Conservation (phyloP, 2,113 vertebrate genomes). For the Myocastor coypus region DNA sequence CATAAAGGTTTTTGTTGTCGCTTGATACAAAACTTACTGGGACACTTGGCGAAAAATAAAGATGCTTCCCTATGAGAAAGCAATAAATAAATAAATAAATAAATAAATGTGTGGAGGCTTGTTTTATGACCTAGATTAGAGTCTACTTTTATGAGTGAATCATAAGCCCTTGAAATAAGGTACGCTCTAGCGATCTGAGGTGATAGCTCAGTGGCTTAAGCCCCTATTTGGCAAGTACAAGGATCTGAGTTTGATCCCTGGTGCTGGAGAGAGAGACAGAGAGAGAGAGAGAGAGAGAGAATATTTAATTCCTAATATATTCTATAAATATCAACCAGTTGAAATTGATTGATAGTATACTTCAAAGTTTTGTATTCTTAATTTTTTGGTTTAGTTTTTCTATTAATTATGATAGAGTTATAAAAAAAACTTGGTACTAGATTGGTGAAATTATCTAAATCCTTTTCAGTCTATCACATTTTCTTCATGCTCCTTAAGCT, state of each 20-base stretch:
- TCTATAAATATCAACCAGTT: not conserved
- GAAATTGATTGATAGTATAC: not conserved
- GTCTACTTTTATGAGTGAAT: not conserved
- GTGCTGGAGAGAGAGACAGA: too few species aligned
- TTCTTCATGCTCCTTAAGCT: conserved; percentile 41
- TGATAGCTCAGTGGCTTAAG: too few species aligned
- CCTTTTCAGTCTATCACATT: conserved; percentile 44
- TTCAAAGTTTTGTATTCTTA: conserved; percentile 25
- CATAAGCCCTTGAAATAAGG: not conserved
- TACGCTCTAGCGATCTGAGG: not conserved
- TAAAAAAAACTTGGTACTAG: not conserved
- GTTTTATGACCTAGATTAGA: not conserved
- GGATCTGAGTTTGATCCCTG: too few species aligned
- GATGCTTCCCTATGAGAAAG: not conserved
- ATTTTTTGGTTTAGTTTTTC: conserved; percentile 31
- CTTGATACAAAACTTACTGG: not conserved
- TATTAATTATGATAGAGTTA: not conserved
- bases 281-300: too few species aligned
- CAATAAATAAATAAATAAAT: not conserved
- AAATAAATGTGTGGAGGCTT: not conserved
- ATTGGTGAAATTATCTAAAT: conserved; percentile 25
- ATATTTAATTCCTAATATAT: not conserved
- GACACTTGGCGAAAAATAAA: not conserved
- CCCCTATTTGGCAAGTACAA: too few species aligned
- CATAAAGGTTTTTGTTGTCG: not conserved